phyloP scores from a whole-genome alignment of 2,888 invertebrate species.

The Zelleria hepariella region DNA sequence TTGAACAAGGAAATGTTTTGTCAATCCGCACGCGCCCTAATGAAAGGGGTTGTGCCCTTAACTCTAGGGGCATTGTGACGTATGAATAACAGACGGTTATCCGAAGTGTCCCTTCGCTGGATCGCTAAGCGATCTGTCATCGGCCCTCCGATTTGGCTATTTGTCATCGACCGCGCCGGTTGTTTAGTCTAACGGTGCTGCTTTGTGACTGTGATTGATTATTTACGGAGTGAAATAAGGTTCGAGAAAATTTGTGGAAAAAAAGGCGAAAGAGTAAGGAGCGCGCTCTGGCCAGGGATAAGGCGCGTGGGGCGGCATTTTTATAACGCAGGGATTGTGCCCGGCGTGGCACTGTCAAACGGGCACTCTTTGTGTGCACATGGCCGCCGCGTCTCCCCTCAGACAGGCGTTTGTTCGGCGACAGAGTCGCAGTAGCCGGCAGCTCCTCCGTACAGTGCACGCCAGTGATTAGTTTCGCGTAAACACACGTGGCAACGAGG shows the following conservation, averaged over 20 bases:
- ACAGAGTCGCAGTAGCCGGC: background rate
- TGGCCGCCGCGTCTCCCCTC: constrained; percentile 39
- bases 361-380: constrained; percentile 59
- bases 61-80: constrained; percentile 35
- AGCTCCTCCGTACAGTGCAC: background rate
- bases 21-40: constrained; percentile 48
- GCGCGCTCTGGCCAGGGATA: constrained; percentile 44
- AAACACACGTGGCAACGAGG: constrained; percentile 63
- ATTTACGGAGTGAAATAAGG: background rate
- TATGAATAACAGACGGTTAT: constrained; percentile 17
- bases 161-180: background rate
- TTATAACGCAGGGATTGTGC: constrained; percentile 57
- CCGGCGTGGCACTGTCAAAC: constrained; percentile 61
- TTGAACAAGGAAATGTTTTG: constrained; percentile 13
- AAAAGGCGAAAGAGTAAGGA: constrained; percentile 15
- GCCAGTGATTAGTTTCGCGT: constrained; percentile 8
- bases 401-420: constrained; percentile 8
- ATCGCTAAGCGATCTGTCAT: constrained; percentile 48
- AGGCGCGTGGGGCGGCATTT: constrained; percentile 63
- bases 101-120: constrained; percentile 26
- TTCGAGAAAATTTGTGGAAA: background rate
- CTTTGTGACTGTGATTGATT: constrained; percentile 5
- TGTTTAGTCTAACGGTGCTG: background rate
- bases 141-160: constrained; percentile 1
- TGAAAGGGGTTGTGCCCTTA: constrained; percentile 47